These are phyloP conservation scores for Papilio aristodemus DNA, from an alignment of 1,140 invertebrate species.

Conservation along the genomic window DNA sequence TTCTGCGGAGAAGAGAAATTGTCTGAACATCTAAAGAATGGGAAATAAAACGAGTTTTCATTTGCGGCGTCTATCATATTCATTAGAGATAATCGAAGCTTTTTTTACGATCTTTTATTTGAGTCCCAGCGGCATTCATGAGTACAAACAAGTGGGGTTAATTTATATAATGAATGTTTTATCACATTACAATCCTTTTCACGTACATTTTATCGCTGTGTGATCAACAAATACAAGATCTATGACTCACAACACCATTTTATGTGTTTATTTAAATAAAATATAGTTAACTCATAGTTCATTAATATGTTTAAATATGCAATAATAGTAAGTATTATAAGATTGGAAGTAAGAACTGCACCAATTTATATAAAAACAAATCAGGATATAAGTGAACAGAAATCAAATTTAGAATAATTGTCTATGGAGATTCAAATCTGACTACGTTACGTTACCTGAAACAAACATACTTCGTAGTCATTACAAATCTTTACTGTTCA, in stretches of 20 bases:
- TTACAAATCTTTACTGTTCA: too few species aligned
- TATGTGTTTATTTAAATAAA: background rate
- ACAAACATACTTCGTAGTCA: too few species aligned
- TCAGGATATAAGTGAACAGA: too few species aligned
- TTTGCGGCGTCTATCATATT: constrained; percentile 33
- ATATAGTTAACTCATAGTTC: background rate
- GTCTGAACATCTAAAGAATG: constrained; percentile 14
- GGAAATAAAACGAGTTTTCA: constrained; percentile 30
- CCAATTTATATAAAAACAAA: too few species aligned
- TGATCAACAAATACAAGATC: background rate
- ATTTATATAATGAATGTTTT: constrained; percentile 17
- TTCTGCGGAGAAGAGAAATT: constrained; percentile 30
- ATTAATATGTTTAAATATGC: too few species aligned
- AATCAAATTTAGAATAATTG: too few species aligned
- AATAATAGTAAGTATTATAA: too few species aligned
- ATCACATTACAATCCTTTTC: constrained; percentile 13
- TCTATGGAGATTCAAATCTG: too few species aligned
- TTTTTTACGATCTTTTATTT: constrained; percentile 28
- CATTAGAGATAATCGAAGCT: constrained; percentile 30
- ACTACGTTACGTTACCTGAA: too few species aligned
- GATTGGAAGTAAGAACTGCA: too few species aligned
- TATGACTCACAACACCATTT: background rate
- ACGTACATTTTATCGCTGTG: background rate
- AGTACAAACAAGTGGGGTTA: constrained; percentile 13
- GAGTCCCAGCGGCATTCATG: constrained; percentile 1